phyloP scores from a whole-genome alignment of 1,140 invertebrate species.

The Drosophila pallidifrons region DNA sequence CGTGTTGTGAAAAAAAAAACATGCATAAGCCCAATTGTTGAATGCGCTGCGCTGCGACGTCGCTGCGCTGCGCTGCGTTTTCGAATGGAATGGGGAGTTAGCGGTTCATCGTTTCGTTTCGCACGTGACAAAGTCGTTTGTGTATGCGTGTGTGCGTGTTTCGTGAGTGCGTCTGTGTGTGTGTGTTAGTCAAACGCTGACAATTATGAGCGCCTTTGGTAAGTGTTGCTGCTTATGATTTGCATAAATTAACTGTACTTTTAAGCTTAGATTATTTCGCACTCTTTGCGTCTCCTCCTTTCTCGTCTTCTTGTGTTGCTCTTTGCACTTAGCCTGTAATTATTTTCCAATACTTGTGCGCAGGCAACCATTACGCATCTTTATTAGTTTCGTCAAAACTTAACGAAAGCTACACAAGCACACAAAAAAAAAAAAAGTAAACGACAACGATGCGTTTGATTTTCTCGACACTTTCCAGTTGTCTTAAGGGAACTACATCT shows the following conservation, averaged over 20 bases:
- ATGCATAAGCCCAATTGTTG: constrained; percentile 69
- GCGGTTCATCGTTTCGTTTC: neutral
- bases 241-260: constrained; percentile 16
- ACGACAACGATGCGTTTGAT: constrained; percentile 2
- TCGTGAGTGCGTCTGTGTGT: constrained; percentile 7
- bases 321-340: constrained; percentile 47
- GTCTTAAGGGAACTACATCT: neutral
- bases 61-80: constrained; percentile 37
- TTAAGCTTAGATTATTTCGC: constrained; percentile 6
- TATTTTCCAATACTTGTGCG: constrained; percentile 81
- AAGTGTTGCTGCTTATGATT: constrained; percentile 1
- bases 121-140: constrained; percentile 41
- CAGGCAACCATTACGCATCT: constrained; percentile 76
- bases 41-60: constrained; percentile 65
- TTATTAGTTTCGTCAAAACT: constrained; percentile 62
- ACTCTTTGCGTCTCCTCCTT: neutral
- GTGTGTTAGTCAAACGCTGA: neutral
- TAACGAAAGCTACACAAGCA: constrained; percentile 12
- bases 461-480: constrained; percentile 19
- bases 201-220: constrained; percentile 12
- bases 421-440: neutral
- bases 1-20: constrained; percentile 19
- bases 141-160: neutral
- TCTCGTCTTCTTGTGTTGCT: constrained; percentile 16
- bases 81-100: constrained; percentile 12